phyloP scores from a whole-genome alignment of 2,888 invertebrate genomes.

The Prenolepis imparis region DNA sequence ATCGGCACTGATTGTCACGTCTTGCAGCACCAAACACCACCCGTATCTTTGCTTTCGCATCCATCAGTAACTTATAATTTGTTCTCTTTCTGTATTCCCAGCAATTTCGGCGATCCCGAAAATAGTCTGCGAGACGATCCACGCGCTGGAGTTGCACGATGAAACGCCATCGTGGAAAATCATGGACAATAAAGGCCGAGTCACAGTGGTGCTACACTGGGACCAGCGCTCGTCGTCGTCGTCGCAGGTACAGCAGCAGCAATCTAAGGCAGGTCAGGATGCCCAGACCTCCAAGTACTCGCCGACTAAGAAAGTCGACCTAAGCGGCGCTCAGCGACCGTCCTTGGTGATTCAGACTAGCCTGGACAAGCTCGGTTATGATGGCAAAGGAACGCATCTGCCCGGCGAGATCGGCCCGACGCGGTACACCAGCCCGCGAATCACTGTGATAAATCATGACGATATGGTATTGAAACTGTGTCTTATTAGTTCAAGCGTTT shows the following conservation, averaged over 20 bases:
- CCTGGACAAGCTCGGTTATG: slow-evolving; percentile 89
- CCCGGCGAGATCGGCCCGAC: slow-evolving; percentile 83
- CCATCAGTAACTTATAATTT: background rate
- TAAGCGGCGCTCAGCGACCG: slow-evolving; percentile 88
- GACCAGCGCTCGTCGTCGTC: slow-evolving; percentile 93
- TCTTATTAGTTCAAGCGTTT: background rate
- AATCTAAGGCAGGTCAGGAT: slow-evolving; percentile 86
- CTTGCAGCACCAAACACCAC: slow-evolving; percentile 52
- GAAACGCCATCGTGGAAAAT: slow-evolving; percentile 99
- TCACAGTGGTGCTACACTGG: slow-evolving; percentile 98
- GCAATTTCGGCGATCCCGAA: slow-evolving; percentile 98
- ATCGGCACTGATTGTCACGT: slow-evolving; percentile 49
- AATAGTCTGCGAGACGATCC: slow-evolving; percentile 98
- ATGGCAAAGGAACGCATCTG: slow-evolving; percentile 86
- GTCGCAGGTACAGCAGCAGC: slow-evolving; percentile 87
- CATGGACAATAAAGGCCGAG: slow-evolving; percentile 99
- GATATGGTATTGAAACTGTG: slow-evolving; percentile 87
- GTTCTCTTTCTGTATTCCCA: slow-evolving; percentile 85
- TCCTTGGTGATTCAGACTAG: slow-evolving; percentile 92
- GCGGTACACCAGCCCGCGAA: slow-evolving; percentile 92
- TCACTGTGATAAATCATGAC: slow-evolving; percentile 97
- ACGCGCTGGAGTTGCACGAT: slow-evolving; percentile 97
- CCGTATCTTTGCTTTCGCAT: background rate
- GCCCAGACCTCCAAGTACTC: slow-evolving; percentile 87
- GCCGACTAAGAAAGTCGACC: slow-evolving; percentile 87